Conservation (phyloP, 37 sponge, comb jelly and placozoan genomes). For the Geodia barretti region DNA sequence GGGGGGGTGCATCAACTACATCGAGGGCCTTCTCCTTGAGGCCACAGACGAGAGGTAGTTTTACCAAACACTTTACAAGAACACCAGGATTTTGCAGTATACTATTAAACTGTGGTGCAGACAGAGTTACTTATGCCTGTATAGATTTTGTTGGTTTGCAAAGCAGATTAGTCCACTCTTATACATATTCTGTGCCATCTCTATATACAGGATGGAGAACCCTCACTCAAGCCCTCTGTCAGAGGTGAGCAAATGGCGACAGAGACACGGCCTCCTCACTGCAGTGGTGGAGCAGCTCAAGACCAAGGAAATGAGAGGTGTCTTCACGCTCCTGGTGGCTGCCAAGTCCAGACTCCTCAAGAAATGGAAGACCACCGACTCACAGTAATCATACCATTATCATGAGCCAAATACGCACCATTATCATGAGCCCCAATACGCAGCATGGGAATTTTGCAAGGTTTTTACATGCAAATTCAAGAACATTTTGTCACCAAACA, state of each 20-base stretch:
- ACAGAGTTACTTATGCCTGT: too few species aligned
- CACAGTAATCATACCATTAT: slow-evolving; percentile 48
- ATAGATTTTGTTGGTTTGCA: not conserved
- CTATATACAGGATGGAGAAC: slow-evolving; percentile 44
- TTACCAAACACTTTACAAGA: not conserved
- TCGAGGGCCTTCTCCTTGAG: slow-evolving; percentile 77
- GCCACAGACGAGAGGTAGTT: slow-evolving; percentile 85
- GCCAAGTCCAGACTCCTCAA: slow-evolving; percentile 80
- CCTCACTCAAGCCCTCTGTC: slow-evolving; percentile 59
- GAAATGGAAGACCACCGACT: slow-evolving; percentile 82
- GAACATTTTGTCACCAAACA: too few species aligned
- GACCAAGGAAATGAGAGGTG: slow-evolving; percentile 74
- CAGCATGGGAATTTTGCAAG: too few species aligned
- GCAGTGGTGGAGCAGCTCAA: slow-evolving; percentile 88
- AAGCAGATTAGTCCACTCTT: too few species aligned
- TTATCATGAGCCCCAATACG: too few species aligned
- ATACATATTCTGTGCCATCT: not conserved
- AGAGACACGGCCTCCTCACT: slow-evolving; percentile 64
- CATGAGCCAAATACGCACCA: not conserved
- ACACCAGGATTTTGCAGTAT: too few species aligned
- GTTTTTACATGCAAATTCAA: not conserved
- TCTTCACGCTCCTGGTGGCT: slow-evolving; percentile 70
- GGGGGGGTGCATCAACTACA: slow-evolving; percentile 78
- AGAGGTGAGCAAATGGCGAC: slow-evolving; percentile 85
- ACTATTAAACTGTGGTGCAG: too few species aligned